Evolutionary conservation across 2,797 vertebrate species (phyloP).

Genomic region (Halcyon chelicuti): DNA sequence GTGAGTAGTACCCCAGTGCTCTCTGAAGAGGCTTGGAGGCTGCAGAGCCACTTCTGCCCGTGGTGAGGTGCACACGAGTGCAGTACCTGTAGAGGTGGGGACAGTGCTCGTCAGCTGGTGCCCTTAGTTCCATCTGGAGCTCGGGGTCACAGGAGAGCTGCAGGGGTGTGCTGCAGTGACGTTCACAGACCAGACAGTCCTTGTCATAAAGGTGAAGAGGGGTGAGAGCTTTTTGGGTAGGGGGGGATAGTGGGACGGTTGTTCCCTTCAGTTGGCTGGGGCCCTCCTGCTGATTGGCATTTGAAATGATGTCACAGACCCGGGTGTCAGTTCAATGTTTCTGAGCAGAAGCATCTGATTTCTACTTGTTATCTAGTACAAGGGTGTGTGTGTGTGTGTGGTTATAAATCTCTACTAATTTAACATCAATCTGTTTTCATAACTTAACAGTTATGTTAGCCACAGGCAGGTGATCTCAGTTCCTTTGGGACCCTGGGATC

Average conservation of each 20-base stretch:
- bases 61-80: neutral
- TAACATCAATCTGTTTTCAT: neutral
- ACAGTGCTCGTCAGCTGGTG: neutral
- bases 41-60: neutral
- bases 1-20: neutral
- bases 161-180: slow-evolving; percentile 18
- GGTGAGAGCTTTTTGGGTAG: neutral
- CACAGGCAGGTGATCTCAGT: neutral
- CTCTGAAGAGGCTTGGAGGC: neutral
- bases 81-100: neutral
- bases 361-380: neutral
- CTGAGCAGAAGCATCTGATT: slow-evolving; percentile 12
- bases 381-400: neutral
- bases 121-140: neutral
- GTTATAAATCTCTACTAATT: neutral
- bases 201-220: slow-evolving; percentile 35
- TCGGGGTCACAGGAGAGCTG: neutral
- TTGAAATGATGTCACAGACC: slow-evolving; percentile 8
- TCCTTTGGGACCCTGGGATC: neutral
- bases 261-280: neutral
- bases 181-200: slow-evolving; percentile 71
- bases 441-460: neutral
- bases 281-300: neutral
- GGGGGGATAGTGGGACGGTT: slow-evolving; percentile 26
- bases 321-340: neutral